Percentiles rank a stretch among this genome's conserved stretches.
phyloP scores from a whole-genome alignment of 2,888 invertebrate genomes.

The Chrysopilus asiliformis region DNA sequence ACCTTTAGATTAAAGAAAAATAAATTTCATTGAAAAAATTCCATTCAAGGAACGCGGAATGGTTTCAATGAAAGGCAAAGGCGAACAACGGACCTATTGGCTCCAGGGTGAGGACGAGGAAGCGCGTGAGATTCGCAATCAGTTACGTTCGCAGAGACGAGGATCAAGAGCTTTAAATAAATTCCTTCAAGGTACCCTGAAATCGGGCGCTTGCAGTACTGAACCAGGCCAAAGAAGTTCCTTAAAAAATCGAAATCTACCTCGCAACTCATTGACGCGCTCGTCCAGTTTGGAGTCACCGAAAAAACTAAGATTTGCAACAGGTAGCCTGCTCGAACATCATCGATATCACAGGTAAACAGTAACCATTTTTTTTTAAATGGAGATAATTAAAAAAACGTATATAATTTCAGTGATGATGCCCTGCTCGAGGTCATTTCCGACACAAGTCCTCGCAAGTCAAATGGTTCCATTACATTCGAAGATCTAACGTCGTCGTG shows the following conservation, averaged over 20 bases:
- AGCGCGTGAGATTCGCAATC: conserved; percentile 42
- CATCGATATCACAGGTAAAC: conserved; percentile 34
- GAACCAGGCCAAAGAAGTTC: conserved; percentile 46
- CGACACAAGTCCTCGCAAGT: conserved; percentile 28
- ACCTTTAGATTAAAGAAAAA: not conserved
- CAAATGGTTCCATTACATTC: conserved; percentile 26
- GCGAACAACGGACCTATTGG: conserved; percentile 73
- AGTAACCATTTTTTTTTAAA: no score
- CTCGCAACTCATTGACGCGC: conserved; percentile 42
- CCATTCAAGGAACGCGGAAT: conserved; percentile 55
- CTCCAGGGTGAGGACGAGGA: conserved; percentile 58
- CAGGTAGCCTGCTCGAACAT: conserved; percentile 46
- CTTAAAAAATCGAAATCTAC: conserved; percentile 52
- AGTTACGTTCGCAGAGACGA: conserved; percentile 39
- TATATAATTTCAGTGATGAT: conserved; percentile 26
- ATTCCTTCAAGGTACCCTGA: conserved; percentile 19
- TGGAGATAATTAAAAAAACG: no score
- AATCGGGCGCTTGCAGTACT: conserved; percentile 12
- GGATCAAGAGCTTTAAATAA: conserved; percentile 34
- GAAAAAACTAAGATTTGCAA: conserved; percentile 66
- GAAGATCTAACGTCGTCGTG: conserved; percentile 31
- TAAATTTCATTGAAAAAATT: conserved; percentile 1
- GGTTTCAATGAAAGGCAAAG: conserved; percentile 72
- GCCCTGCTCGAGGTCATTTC: conserved; percentile 32
- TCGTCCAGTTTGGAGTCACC: conserved; percentile 75